These are phyloP conservation scores for Rachycentron canadum DNA, from an alignment of 2,797 vertebrate species.

Conservation along the genomic window DNA sequence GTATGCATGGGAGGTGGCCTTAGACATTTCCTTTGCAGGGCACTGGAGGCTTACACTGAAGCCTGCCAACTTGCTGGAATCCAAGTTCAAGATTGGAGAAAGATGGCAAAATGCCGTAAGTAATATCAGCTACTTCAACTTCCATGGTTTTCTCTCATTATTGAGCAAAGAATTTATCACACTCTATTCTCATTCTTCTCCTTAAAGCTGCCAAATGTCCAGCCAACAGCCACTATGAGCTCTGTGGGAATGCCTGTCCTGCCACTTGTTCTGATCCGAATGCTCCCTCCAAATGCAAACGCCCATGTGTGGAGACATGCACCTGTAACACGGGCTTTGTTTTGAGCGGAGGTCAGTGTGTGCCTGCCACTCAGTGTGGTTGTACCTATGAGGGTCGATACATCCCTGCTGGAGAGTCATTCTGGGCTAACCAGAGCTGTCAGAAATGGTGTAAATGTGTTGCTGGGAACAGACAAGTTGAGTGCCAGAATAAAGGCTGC, in stretches of 20 bases:
- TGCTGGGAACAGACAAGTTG: slow-evolving; percentile 44
- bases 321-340: slow-evolving; percentile 80
- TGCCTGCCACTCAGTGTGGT: slow-evolving; percentile 71
- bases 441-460: slow-evolving; percentile 70
- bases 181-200: neutral
- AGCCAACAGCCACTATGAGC: slow-evolving; percentile 81
- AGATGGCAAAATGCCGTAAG: slow-evolving; percentile 76
- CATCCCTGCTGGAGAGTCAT: slow-evolving; percentile 68
- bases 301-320: slow-evolving; percentile 80
- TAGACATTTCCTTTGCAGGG: slow-evolving; percentile 66
- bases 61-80: slow-evolving; percentile 72
- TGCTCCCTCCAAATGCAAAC: slow-evolving; percentile 73
- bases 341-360: slow-evolving; percentile 72
- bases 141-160: neutral
- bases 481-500: slow-evolving; percentile 71
- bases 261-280: slow-evolving; percentile 77
- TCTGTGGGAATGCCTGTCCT: slow-evolving; percentile 83
- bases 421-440: slow-evolving; percentile 80
- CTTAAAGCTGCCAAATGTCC: slow-evolving; percentile 77
- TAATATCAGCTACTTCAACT: slow-evolving; percentile 22
- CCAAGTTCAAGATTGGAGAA: slow-evolving; percentile 75
- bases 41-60: slow-evolving; percentile 67
- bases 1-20: slow-evolving; percentile 73
- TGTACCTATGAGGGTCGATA: slow-evolving; percentile 77
- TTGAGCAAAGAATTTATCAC: neutral